These are phyloP conservation scores for Dasypus novemcinctus DNA, from an alignment of 2,113 vertebrate genomes.

Conservation along the genomic window DNA sequence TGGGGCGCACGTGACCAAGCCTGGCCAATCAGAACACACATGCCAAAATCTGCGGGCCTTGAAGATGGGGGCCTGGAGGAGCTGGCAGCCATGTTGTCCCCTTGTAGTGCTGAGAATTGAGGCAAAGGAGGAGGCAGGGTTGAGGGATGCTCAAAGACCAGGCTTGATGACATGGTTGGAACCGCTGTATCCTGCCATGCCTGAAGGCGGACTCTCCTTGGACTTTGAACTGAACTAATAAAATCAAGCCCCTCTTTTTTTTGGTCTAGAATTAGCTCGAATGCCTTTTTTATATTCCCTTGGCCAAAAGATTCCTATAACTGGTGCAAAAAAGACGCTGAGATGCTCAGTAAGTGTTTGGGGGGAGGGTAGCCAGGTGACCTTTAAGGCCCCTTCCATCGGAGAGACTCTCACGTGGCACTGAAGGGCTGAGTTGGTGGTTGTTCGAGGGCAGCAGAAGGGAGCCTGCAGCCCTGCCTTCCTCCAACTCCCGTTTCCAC, in stretches of 20 bases:
- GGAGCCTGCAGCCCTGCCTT: not conserved
- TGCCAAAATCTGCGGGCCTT: not conserved
- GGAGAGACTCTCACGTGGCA: constrained; percentile 53
- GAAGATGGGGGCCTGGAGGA: not conserved
- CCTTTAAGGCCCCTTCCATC: constrained; percentile 55
- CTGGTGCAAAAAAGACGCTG: not conserved
- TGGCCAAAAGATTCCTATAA: not conserved
- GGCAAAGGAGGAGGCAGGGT: not conserved
- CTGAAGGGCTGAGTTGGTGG: constrained; percentile 66
- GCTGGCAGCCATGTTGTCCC: not conserved
- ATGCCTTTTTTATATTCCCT: not conserved
- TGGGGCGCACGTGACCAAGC: not conserved
- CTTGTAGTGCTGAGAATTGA: not conserved
- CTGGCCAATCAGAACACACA: not conserved
- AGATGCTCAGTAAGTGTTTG: not conserved
- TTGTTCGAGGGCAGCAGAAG: constrained; percentile 58
- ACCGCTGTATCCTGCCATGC: not conserved
- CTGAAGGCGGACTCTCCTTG: constrained; percentile 1
- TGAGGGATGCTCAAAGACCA: not conserved
- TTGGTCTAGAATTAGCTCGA: not conserved
- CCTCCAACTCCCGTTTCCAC: constrained; percentile 60
- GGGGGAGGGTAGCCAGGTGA: not conserved
- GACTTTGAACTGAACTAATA: not conserved
- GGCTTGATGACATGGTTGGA: not conserved
- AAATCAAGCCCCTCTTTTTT: not conserved